A percentile compares a stretch with the other conserved stretches of the same genome.
Conservation (phyloP, 2,888 invertebrate species). For the Drosophila demipolita region DNA sequence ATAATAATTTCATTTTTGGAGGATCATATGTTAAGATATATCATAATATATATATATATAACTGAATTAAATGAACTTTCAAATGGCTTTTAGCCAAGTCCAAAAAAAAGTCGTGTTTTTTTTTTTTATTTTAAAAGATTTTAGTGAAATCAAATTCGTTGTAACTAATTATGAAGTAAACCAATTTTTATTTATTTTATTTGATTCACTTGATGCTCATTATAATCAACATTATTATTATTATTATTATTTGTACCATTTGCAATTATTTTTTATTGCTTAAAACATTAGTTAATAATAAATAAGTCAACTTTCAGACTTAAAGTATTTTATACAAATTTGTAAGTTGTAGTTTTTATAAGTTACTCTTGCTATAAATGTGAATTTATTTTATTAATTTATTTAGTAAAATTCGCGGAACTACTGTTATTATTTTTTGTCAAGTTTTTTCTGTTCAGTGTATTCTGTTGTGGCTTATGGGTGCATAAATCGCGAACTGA, state of each 20-base stretch:
- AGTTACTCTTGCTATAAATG: background rate
- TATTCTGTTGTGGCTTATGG: background rate
- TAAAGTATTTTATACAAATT: too few relatives aligned
- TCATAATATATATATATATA: background rate
- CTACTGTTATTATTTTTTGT: background rate
- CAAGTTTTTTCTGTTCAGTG: background rate
- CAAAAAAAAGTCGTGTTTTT: background rate
- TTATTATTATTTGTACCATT: background rate
- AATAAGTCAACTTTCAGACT: too few relatives aligned
- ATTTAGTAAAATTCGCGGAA: background rate
- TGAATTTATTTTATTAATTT: background rate
- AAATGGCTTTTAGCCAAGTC: background rate
- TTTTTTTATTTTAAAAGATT: background rate
- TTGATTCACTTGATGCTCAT: background rate
- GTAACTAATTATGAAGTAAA: background rate
- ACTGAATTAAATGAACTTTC: background rate
- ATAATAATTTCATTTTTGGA: background rate
- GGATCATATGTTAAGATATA: too few relatives aligned
- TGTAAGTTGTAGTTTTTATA: background rate
- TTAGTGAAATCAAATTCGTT: background rate
- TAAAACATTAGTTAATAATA: too few relatives aligned
- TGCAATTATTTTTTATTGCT: background rate
- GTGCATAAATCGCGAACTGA: slow-evolving; percentile 33
- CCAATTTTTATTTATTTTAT: background rate
- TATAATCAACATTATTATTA: background rate